Conservation (phyloP, 2,888 invertebrate species). For the Cactoblastis cactorum region DNA sequence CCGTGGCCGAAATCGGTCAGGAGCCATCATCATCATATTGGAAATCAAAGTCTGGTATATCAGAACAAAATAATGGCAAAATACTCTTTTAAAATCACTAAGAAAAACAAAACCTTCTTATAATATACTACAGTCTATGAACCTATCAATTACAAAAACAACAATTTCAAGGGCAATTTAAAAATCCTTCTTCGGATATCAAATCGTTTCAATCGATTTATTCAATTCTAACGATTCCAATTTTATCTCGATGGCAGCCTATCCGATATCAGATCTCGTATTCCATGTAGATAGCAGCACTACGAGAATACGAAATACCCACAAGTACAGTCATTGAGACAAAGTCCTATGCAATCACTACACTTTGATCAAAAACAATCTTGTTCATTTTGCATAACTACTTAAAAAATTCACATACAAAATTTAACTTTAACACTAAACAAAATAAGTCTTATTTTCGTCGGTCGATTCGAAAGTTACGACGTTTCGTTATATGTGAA, state of each 20-base stretch:
- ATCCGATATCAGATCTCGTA: slow-evolving; percentile 51
- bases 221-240: slow-evolving; percentile 57
- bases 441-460: slow-evolving; percentile 11
- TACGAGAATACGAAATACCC: slow-evolving; percentile 54
- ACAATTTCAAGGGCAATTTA: slow-evolving; percentile 32
- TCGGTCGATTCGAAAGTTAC: slow-evolving; percentile 9
- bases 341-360: slow-evolving; percentile 51
- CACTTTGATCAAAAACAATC: slow-evolving; percentile 41
- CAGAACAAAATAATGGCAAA: too few species aligned
- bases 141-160: slow-evolving; percentile 14
- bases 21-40: too few species aligned
- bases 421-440: slow-evolving; percentile 14
- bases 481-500: slow-evolving; percentile 20
- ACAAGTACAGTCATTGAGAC: slow-evolving; percentile 36
- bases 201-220: slow-evolving; percentile 40
- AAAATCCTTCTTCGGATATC: slow-evolving; percentile 46
- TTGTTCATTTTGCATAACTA: slow-evolving; percentile 29
- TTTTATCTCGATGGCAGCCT: slow-evolving; percentile 49
- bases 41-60: too few species aligned
- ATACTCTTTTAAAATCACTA: too few species aligned
- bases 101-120: background rate
- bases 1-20: too few species aligned
- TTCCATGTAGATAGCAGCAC: slow-evolving; percentile 47
- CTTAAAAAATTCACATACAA: slow-evolving; percentile 1
- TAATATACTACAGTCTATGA: background rate